These are phyloP conservation scores for Lepas anatifera DNA, from an alignment of 2,888 invertebrate species.

Conservation along the genomic window DNA sequence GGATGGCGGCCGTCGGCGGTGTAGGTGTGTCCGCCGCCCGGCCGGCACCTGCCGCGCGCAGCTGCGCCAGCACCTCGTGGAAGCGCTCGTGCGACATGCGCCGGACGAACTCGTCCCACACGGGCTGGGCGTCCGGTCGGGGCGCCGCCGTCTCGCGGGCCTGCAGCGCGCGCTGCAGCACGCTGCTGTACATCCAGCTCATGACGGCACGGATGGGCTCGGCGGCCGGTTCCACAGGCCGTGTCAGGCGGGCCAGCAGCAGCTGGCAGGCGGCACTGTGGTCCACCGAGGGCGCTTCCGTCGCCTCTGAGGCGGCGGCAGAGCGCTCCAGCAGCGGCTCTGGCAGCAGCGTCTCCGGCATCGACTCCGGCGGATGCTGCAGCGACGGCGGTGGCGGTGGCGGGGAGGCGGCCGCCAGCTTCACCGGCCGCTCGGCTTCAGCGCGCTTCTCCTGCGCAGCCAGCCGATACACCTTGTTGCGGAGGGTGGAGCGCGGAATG, in stretches of 20 bases:
- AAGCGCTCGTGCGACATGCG: conserved; percentile 8
- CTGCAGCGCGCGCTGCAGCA: neutral
- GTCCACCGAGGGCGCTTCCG: neutral
- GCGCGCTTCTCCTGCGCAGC: neutral
- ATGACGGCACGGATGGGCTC: neutral
- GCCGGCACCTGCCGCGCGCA: conserved; percentile 14
- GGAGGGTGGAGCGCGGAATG: conserved; percentile 87
- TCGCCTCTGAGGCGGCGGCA: neutral
- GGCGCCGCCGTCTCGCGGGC: neutral
- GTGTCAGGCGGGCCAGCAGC: neutral
- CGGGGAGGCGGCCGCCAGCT: conserved; percentile 37
- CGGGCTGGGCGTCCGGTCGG: neutral
- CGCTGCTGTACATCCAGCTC: neutral
- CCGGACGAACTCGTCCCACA: neutral
- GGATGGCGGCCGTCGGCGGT: neutral
- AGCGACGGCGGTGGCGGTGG: neutral
- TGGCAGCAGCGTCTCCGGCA: neutral
- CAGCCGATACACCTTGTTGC: conserved; percentile 62
- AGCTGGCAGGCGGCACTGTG: conserved; percentile 13
- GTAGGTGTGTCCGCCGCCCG: conserved; percentile 8
- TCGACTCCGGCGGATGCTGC: neutral
- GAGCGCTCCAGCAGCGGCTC: neutral
- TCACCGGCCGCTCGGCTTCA: conserved; percentile 28
- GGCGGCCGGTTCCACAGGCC: neutral
- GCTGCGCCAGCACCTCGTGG: conserved; percentile 7